Evolutionary conservation across 1,140 invertebrate species (phyloP), one percentile per base, ranked within the genome.

Genomic region (Anastrepha ludens): DNA sequence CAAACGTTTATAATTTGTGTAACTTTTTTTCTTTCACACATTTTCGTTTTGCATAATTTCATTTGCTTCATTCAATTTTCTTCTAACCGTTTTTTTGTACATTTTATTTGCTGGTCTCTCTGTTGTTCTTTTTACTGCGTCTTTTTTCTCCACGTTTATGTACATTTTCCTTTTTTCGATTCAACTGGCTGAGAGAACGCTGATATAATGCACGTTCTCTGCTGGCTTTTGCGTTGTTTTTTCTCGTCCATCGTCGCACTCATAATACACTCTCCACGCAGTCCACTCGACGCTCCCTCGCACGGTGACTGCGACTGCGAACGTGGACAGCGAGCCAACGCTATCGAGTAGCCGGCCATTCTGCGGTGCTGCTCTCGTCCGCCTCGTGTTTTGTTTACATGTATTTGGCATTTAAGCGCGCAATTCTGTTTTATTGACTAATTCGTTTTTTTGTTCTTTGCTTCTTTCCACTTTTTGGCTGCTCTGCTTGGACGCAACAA

Each of bases 1-100:
- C 44, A 13, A 15, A n/a, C 39, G 2, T 58, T 50, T 9, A 20
- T 81, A 17, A 55, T 8, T 55, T 41, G 47, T 20, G 15, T 50
- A 13, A 11, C 20, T 81, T 67, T 8, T 29, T 44, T 74, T 81
- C 50, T 11, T 20, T 50, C 11, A 50, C n/a, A 81, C 74, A 81
- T 55, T 81, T 62, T 81, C n/a, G 50, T 81, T 81, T 81, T 81
- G 74, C 74, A 81, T 81, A 81, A 81, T 55, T 81, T 58, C n/a
- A 81, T 81, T 81, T 47, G 74, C 74, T 17, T 81, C 74, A 81
- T 81, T 81, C 74, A 81, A 11, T 81, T 74, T 55, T 81, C 47
- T 81, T 78, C 70, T 81, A 55, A 58, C 47, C 64, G 29, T 9
- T 67, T 81, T 81, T 74, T 15, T 74, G 17, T 74, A 11, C 39